Percentiles rank a stretch among this genome's conserved stretches.
Conservation (phyloP, 2,888 invertebrate genomes). For the Chydorus sphaericus region DNA sequence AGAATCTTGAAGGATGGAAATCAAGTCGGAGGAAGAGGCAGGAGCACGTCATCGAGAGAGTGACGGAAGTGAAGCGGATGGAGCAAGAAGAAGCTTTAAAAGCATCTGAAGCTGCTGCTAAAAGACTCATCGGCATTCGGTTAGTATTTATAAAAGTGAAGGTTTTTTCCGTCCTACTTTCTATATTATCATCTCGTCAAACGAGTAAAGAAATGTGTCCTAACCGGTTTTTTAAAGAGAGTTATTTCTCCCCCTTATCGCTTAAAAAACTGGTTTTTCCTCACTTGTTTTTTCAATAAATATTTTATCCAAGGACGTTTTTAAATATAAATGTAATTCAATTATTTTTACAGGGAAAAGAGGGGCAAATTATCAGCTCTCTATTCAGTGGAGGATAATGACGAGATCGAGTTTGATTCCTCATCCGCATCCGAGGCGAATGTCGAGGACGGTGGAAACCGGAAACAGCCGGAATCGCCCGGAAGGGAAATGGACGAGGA, state of each 20-base stretch:
- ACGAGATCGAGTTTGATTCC: slow-evolving; percentile 36
- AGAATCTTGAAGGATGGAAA: slow-evolving; percentile 91
- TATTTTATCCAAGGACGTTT: too few relatives aligned
- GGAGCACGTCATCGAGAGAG: slow-evolving; percentile 76
- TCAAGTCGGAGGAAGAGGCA: slow-evolving; percentile 80
- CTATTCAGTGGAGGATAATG: neutral
- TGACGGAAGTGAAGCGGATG: slow-evolving; percentile 74
- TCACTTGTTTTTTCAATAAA: neutral
- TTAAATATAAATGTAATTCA: too few relatives aligned
- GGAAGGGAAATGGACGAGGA: too few relatives aligned
- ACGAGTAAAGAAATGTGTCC: too few relatives aligned
- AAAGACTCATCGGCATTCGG: neutral
- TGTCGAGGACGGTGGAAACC: too few relatives aligned
- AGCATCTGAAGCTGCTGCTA: slow-evolving; percentile 13
- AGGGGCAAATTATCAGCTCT: neutral
- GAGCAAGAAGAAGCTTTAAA: slow-evolving; percentile 49
- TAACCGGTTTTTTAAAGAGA: too few relatives aligned
- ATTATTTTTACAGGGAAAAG: neutral
- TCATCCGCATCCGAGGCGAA: too few relatives aligned
- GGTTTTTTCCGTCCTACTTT: too few relatives aligned
- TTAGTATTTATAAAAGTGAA: neutral
- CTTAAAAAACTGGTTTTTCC: too few relatives aligned
- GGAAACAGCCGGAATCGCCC: neutral
- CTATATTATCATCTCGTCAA: too few relatives aligned
- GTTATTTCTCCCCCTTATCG: too few relatives aligned